Base-by-base conservation (phyloP, 2,797 vertebrate species). In the Cheirogaleus major region DNA sequence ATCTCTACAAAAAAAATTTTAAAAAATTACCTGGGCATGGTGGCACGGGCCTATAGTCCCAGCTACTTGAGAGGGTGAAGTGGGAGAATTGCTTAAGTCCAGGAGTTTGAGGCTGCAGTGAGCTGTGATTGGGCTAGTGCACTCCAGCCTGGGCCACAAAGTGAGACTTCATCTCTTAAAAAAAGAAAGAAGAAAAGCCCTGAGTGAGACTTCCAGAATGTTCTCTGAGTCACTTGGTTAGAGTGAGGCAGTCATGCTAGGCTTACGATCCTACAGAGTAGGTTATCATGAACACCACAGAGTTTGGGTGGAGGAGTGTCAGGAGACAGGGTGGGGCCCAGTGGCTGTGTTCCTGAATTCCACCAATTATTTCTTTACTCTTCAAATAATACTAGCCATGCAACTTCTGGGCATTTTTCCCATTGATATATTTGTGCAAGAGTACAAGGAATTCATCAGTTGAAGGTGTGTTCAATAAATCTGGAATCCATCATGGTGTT, bases 281-380 rank as follows among this genome's bases (percentile, higher is more conserved):
- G 65, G 52, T 4, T 30, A 0, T 25, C 18, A 0, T 30, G 0
- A 30, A 4, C 4, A 35, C 48, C 91, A 2, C 3, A 12, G 55
- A 32, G 12, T 30, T 23, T 17, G 48, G 18, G 4, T 25, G 52
- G 41, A 25, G 18, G 22, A 2, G 27, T 13, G 38, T 32, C 12
- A 22, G 30, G 69, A n/a, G 25, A 17, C 4, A 18, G 15, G 18
- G 13, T 5, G 5, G 41, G 69, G 12, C 27, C 50, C 38, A 0
- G 55, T 7, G 38, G 22, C 25, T 22, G 67, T 13, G 81, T 8
- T 14, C 35, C 61, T 3, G 32, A 38, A n/a, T n/a, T 30, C 41
- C 27, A 9, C 65, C n/a, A 15, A 0, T 32, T 38, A 32, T 32
- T 75, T 63, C 63, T 70, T 70, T 38, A 0, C 18, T 30, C 41